Conservation (phyloP, 2,888 invertebrate species). For the Pomacea canaliculata region DNA sequence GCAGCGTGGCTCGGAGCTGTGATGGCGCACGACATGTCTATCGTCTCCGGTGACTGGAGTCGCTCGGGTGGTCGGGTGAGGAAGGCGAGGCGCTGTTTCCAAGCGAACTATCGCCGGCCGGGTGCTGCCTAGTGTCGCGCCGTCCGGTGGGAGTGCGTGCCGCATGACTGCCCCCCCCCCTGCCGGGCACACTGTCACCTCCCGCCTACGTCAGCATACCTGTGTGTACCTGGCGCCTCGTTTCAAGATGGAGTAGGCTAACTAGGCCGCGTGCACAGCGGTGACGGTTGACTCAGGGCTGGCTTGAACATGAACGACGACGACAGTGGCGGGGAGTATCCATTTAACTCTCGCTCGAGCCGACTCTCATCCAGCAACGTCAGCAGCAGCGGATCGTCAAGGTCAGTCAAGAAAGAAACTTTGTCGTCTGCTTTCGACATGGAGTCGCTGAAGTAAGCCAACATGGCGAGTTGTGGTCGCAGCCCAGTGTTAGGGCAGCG, state of each 20-base stretch:
- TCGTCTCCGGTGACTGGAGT: too few relatives aligned
- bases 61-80: too few relatives aligned
- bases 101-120: too few relatives aligned
- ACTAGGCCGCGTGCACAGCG: too few relatives aligned
- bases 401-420: constrained; percentile 16
- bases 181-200: too few relatives aligned
- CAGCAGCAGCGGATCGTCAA: constrained; percentile 22
- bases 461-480: constrained; percentile 23
- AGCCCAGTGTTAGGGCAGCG: too few relatives aligned
- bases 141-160: too few relatives aligned
- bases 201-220: not conserved
- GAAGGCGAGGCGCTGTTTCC: too few relatives aligned
- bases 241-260: not conserved
- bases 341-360: constrained; percentile 14
- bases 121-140: too few relatives aligned
- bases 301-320: constrained; percentile 21
- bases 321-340: constrained; percentile 25
- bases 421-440: constrained; percentile 19
- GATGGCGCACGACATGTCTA: too few relatives aligned
- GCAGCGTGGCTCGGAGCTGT: too few relatives aligned
- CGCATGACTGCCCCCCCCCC: not conserved
- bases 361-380: constrained; percentile 23
- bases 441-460: not conserved
- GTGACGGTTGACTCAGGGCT: too few relatives aligned
- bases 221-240: not conserved